phyloP scores from a whole-genome alignment of 2,113 vertebrate species.

The Gymnobelideus leadbeateri region DNA sequence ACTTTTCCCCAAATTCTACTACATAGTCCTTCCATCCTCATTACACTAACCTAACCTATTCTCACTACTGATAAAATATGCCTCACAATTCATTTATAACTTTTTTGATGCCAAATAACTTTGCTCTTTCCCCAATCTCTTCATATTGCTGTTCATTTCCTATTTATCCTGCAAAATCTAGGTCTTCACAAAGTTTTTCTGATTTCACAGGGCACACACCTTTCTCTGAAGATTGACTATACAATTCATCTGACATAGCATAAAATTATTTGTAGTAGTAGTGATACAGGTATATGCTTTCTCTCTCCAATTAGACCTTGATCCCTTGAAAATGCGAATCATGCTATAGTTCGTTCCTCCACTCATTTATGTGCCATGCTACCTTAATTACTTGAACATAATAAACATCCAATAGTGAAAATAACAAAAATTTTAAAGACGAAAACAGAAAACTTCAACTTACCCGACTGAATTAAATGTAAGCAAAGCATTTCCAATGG shows the following conservation, averaged over 20 bases:
- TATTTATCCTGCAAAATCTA: not conserved
- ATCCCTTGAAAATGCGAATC: not conserved
- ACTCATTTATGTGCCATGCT: not conserved
- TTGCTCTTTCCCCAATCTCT: not conserved
- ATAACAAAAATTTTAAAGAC: slow-evolving; percentile 15
- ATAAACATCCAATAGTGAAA: not conserved
- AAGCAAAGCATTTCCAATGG: slow-evolving; percentile 92
- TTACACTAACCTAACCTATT: not conserved
- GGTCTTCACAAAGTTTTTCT: not conserved
- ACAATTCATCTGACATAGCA: too few species aligned
- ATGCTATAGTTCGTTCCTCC: not conserved
- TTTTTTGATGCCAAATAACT: not conserved
- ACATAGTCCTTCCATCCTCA: not conserved
- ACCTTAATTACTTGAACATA: not conserved
- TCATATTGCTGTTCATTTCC: not conserved
- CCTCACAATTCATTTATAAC: not conserved
- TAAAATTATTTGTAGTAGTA: too few species aligned
- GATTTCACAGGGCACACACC: not conserved
- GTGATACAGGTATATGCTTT: not conserved
- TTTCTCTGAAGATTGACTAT: too few species aligned
- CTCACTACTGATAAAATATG: not conserved
- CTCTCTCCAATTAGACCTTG: not conserved
- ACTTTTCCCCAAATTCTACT: not conserved
- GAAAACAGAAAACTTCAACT: slow-evolving; percentile 44
- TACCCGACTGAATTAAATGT: slow-evolving; percentile 91